Evolutionary conservation across 2,888 invertebrate species (phyloP), one percentile per base, ranked within the genome.

Genomic region (Odontothrips loti): DNA sequence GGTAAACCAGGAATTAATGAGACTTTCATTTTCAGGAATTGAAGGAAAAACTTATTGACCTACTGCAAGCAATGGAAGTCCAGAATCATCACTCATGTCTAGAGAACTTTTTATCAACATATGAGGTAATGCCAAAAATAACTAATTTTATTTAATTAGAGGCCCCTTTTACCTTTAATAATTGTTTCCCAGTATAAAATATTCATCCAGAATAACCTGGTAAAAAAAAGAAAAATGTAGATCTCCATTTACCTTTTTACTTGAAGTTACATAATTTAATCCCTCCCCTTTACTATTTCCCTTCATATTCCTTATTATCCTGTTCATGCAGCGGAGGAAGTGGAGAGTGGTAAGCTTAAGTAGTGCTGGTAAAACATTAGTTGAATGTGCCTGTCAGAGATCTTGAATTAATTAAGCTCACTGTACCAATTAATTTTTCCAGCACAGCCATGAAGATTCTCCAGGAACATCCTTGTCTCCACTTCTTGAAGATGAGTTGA

Each of bases 11-110:
- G 17, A 58, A 58, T 20, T 58, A 9, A 4, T 58, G 17, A 15
- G 11, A 15, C 17, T 58, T 58, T 68, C 23, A 9, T 68, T 68
- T 23, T 27, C 9, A 68, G 68, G 27, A 75, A 58, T 20, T 9
- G 15, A 58, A 58, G 58, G 58, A 58, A 58, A 58, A 75, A 75
- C 9, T 75, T 23, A 12, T 75, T 8, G 27, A 75, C 23, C 23
- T 75, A 12, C 27, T 75, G 12, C 68, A 75, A 75, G 68, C 68
- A 80, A 81, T 88, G n/a, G 85, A 86, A 84, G 86, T 86, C 47
- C 83, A 88, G 79, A 85, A 86, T 79, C 88, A 88, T 85, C 88
- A 88, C 84, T 87, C 87, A 23, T 75, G 68, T 23, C 12, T 75
- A 1, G 68, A 75, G 27, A 75, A 75, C 27, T 75, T 75, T 12